Evolutionary conservation across 2,113 vertebrate species (phyloP), one percentile per base, ranked within the genome.

Genomic region (Gasterosteus nipponicus): DNA sequence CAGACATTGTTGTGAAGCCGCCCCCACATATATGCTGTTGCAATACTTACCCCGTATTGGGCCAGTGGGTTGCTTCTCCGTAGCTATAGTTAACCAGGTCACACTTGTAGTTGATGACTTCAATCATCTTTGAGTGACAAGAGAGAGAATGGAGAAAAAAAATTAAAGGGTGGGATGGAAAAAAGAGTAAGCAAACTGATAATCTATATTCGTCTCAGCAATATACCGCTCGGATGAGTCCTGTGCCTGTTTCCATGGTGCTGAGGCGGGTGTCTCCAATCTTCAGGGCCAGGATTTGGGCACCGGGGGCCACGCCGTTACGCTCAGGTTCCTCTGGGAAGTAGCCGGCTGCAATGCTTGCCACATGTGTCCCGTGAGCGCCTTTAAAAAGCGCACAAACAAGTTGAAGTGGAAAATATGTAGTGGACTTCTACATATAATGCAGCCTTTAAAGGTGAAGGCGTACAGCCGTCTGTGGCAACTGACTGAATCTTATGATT

Each of bases 61-160:
- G 97, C 98, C 98, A 99, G 73, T 99, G 97, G n/a, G 97, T 99
- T 54, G 98, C 98, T 91, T 99, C 98, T 51, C 98, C 98, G 41
- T 99, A 99, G 84, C 98, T 99, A 77, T 99, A 99, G 93, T 99
- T 99, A 78, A 99, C 96, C 81, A 99, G 95, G 89, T 99, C 98
- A 93, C 98, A 99, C 69, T 98, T 99, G 88, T 98, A 96, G 91
- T 96, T 99, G 92, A 99, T 97, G 72, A 97, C 95, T 94, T 99
- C 98, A 92, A 99, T 98, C 97, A 99, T 98, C 98, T 99, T 91
- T 83, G 77, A 86, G 46, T 39, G 38, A 74, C 2, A 73, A 10
- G 14, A 76, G 3, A 74, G 11, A n/a, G 31, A 69, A 10, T 38
- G 1, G 35, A 38, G 22, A 26, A 57, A 19, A 54, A 42, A 53